Evolutionary conservation across 92 coral and sea anemone genomes (phyloP).

Genomic region (Epizoanthus ramosus): DNA sequence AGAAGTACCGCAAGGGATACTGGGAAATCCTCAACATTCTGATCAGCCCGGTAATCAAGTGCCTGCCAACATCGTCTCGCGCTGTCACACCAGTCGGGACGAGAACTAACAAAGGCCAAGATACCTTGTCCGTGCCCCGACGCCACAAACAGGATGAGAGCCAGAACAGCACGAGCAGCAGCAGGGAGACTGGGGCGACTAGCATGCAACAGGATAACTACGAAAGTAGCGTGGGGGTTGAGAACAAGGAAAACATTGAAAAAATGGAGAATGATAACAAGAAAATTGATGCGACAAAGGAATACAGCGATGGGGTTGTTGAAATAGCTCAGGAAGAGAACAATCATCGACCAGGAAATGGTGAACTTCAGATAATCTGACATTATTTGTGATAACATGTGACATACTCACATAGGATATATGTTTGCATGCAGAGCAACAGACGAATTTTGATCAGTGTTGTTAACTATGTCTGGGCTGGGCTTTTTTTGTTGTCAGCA

Average conservation of each 20-base stretch:
- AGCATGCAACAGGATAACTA: neutral
- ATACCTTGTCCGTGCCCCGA: neutral
- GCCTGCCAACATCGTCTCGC: neutral
- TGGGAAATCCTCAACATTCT: conserved; percentile 37
- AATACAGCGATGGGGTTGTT: neutral
- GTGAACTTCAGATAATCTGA: neutral
- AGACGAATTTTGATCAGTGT: too few relatives aligned
- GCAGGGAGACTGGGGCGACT: neutral
- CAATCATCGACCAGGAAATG: neutral
- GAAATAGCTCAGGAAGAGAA: neutral
- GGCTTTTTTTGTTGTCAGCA: too few relatives aligned
- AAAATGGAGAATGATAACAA: neutral
- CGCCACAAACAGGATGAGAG: too few relatives aligned
- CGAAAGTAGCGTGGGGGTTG: neutral
- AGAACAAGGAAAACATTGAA: neutral
- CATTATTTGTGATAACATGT: too few relatives aligned
- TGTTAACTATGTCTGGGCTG: too few relatives aligned
- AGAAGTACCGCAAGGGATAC: conserved; percentile 75
- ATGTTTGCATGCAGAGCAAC: too few relatives aligned
- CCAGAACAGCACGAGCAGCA: neutral
- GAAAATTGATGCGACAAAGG: neutral
- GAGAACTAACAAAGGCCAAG: neutral
- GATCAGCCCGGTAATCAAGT: conserved; percentile 6
- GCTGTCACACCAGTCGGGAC: conserved; percentile 19
- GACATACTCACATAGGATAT: too few relatives aligned